Evolutionary conservation across 1,140 invertebrate genomes (phyloP).

Genomic region (Euborellia annulipes): DNA sequence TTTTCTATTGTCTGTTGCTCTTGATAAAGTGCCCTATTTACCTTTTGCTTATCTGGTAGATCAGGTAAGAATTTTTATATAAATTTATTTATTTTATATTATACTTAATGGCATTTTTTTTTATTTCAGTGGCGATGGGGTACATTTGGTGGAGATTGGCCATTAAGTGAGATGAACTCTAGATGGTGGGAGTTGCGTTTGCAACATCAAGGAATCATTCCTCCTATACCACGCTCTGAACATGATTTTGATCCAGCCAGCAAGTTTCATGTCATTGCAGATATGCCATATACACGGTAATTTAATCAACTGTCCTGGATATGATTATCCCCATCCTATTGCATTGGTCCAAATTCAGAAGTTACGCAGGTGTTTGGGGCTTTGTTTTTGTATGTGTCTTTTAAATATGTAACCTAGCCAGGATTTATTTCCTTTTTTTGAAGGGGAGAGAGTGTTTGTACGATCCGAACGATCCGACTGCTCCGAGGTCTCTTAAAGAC

Average conservation of each 20-base stretch:
- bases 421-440: too few relatives aligned
- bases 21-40: slow-evolving; percentile 67
- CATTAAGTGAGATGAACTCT: slow-evolving; percentile 53
- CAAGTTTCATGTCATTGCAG: slow-evolving; percentile 66
- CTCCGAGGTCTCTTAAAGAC: too few relatives aligned
- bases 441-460: too few relatives aligned
- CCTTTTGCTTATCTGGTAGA: slow-evolving; percentile 62
- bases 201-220: slow-evolving; percentile 52
- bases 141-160: slow-evolving; percentile 51
- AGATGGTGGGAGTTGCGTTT: slow-evolving; percentile 65
- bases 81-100: background rate
- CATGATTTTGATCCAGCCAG: slow-evolving; percentile 63
- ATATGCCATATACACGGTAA: slow-evolving; percentile 44
- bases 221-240: slow-evolving; percentile 49
- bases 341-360: too few relatives aligned
- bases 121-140: slow-evolving; percentile 52
- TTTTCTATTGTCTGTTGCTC: slow-evolving; percentile 60
- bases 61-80: slow-evolving; percentile 32
- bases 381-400: too few relatives aligned
- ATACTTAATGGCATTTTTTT: slow-evolving; percentile 2
- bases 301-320: background rate
- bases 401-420: too few relatives aligned
- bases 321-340: too few relatives aligned
- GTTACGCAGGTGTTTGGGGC: too few relatives aligned
- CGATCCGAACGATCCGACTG: too few relatives aligned